phyloP scores from a whole-genome alignment of 2,888 invertebrate genomes.

The Panorpa germanica region DNA sequence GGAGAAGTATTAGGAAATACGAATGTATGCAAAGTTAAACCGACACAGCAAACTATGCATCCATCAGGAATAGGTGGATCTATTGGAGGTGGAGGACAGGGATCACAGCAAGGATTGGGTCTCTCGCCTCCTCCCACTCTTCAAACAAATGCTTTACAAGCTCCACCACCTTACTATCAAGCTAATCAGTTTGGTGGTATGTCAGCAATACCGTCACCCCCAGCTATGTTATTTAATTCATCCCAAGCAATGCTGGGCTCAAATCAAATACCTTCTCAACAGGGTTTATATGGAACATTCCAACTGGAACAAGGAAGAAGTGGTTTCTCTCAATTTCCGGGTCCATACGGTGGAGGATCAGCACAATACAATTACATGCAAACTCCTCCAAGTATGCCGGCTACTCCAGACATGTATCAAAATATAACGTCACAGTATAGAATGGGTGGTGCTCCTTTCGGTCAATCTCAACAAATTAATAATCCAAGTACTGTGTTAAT shows the following conservation, averaged over 20 bases:
- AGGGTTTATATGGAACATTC: constrained; percentile 69
- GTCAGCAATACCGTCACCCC: constrained; percentile 74
- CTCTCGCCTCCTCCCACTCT: constrained; percentile 44
- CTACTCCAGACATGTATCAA: constrained; percentile 47
- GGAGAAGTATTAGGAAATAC: constrained; percentile 34
- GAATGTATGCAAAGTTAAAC: constrained; percentile 70
- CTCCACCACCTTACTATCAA: constrained; percentile 39
- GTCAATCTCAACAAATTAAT: constrained; percentile 59
- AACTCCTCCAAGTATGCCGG: constrained; percentile 32
- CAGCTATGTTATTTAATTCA: constrained; percentile 63
- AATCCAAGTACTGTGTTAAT: constrained; percentile 79
- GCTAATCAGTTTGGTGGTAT: constrained; percentile 59
- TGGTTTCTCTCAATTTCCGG: constrained; percentile 63
- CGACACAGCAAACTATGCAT: constrained; percentile 52
- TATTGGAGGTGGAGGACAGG: constrained; percentile 15
- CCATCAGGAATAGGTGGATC: constrained; percentile 21
- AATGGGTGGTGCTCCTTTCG: constrained; percentile 48
- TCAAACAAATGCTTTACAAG: constrained; percentile 29
- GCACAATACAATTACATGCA: constrained; percentile 58
- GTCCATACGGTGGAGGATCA: constrained; percentile 45
- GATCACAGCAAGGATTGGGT: too few relatives aligned
- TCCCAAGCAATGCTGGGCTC: constrained; percentile 37
- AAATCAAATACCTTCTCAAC: constrained; percentile 45
- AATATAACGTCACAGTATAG: constrained; percentile 39
- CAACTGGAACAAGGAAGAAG: constrained; percentile 55